These are phyloP conservation scores for Andricus quercusramuli DNA, from an alignment of 2,888 invertebrate genomes.

Conservation along the genomic window DNA sequence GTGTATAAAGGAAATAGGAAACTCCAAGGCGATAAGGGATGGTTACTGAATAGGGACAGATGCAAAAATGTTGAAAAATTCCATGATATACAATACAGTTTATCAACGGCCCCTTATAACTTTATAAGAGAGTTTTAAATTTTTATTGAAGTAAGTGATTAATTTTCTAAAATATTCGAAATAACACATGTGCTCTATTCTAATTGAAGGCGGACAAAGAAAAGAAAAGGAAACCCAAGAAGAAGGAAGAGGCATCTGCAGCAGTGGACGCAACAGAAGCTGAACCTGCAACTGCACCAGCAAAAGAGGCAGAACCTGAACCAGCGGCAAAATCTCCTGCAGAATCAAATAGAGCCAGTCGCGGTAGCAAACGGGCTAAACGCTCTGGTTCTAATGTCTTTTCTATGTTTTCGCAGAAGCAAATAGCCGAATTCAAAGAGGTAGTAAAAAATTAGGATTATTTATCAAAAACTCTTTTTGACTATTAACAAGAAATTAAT, in stretches of 20 bases:
- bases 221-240: constrained; percentile 84
- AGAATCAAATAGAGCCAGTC: constrained; percentile 85
- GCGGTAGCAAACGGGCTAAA: constrained; percentile 90
- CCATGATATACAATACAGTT: too few species aligned
- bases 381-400: constrained; percentile 96
- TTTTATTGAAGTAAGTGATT: too few species aligned
- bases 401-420: constrained; percentile 97
- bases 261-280: constrained; percentile 80
- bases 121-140: too few species aligned
- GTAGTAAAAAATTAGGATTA: constrained; percentile 75
- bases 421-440: constrained; percentile 98
- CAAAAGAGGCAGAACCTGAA: constrained; percentile 80
- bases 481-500: too few species aligned
- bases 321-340: constrained; percentile 78
- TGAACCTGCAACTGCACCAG: constrained; percentile 84
- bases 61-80: too few species aligned
- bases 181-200: not conserved
- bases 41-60: too few species aligned
- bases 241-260: constrained; percentile 88
- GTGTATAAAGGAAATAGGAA: too few species aligned
- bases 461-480: too few species aligned
- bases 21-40: too few species aligned
- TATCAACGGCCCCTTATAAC: too few species aligned
- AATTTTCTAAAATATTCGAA: not conserved
- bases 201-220: constrained; percentile 88